Evolutionary conservation across 2,888 invertebrate genomes (phyloP).

Genomic region (Colletes collaris): DNA sequence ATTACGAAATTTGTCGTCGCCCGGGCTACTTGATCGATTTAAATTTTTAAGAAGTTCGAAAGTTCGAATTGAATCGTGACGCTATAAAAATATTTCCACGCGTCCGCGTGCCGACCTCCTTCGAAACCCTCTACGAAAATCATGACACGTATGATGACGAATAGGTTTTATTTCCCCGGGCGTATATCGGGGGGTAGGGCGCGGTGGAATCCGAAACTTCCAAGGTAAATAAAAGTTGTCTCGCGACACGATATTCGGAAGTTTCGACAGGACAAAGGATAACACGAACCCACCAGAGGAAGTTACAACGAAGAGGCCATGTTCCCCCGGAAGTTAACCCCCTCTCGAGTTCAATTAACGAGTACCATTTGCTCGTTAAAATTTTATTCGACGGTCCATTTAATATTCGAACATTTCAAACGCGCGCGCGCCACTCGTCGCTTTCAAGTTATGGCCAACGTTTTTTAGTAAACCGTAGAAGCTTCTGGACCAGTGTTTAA

Average conservation of each 20-base stretch:
- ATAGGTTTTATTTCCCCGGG: conserved; percentile 43
- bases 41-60: too few relatives aligned
- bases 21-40: too few relatives aligned
- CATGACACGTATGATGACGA: conserved; percentile 39
- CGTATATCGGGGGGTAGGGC: conserved; percentile 25
- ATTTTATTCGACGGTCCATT: conserved; percentile 1
- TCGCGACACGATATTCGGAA: conserved; percentile 42
- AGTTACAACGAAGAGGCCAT: conserved; percentile 11
- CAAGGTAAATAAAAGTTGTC: conserved; percentile 39
- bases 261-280: conserved; percentile 37
- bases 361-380: not conserved
- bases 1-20: too few relatives aligned
- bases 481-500: not conserved
- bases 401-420: not conserved
- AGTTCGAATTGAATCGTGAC: too few relatives aligned
- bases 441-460: too few relatives aligned
- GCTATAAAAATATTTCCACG: too few relatives aligned
- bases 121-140: conserved; percentile 6
- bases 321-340: conserved; percentile 6
- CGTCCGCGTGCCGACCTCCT: too few relatives aligned
- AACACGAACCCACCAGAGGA: conserved; percentile 9
- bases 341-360: conserved; percentile 31
- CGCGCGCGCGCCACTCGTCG: too few relatives aligned
- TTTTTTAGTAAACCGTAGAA: too few relatives aligned
- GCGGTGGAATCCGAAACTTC: conserved; percentile 38